Percentiles rank a stretch among this genome's conserved stretches.
These are phyloP conservation scores for Carollia perspicillata DNA, from an alignment of 2,113 vertebrate species.

Conservation along the genomic window DNA sequence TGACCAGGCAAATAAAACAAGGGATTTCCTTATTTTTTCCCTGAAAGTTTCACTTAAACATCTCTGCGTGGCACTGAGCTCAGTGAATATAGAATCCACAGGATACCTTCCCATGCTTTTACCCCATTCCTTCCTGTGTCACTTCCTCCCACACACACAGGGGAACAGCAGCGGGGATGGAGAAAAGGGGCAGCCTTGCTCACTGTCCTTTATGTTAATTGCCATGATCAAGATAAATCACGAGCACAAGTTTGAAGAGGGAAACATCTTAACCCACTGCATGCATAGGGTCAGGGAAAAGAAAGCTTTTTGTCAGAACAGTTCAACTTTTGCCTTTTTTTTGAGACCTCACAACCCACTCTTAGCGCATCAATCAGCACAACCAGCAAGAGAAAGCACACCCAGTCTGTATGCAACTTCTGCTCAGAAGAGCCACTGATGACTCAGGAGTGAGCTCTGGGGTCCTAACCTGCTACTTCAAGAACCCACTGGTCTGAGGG, in stretches of 20 bases:
- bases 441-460: background rate
- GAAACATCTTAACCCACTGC: background rate
- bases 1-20: background rate
- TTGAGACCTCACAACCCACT: background rate
- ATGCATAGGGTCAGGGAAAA: background rate
- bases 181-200: background rate
- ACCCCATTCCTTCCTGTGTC: background rate
- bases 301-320: background rate
- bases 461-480: background rate
- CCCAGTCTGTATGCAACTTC: background rate
- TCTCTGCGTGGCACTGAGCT: background rate
- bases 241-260: background rate
- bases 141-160: background rate
- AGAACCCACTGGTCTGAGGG: background rate
- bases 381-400: background rate
- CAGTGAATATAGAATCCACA: background rate
- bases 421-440: background rate
- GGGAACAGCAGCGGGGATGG: background rate
- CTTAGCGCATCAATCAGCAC: background rate
- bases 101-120: background rate
- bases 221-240: background rate
- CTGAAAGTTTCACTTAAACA: background rate
- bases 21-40: conserved; percentile 5
- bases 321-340: background rate
- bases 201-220: background rate